Evolutionary conservation across 2,797 vertebrate genomes (phyloP), one percentile per base, ranked within the genome.

Genomic region (Brachyrhaphis roseni): DNA sequence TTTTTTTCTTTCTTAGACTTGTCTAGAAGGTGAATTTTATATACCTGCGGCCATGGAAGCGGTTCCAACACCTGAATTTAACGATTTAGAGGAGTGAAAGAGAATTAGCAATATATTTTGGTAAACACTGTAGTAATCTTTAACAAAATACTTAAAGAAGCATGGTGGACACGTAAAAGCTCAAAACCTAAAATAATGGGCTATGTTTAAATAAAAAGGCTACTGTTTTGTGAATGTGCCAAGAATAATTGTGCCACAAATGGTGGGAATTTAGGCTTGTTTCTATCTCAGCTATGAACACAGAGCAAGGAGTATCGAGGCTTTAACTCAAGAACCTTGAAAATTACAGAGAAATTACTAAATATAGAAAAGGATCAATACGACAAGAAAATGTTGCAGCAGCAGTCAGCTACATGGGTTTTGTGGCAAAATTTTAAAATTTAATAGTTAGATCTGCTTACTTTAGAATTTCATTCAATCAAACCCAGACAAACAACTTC

Each of bases 281-380:
- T 59, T 13, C 55, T 28, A 15, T 13, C 12, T 28, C 55, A 59
- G 12, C 26, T 28, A 28, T n/a, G n/a, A 59, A 12, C 55, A 11
- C 28, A n/a, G 49, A 20, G 23, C 75, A 39, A n/a, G 5, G 36
- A 57, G 51, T 20, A 23, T 23, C 4, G 8, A 20, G 41, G 39
- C 4, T 20, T 68, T 68, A 23, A 8, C 64, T 41, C 36, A 41
- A 41, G 18, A 23, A 3, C 39, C 20, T 70, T 70, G 59, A 76
- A 80, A 43, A 47, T 53, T 26, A 43, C 20, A 75, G 28, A 57
- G 12, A 66, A 55, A 68, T 74, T 18, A 34, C 11, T 72, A 3
- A 46, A 85, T 86, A 82, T 80, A 80, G 7, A 41, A 45, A 26
- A n/a, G 4, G 6, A 3, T 62, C 15, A 7, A 18, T 16, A 34